Evolutionary conservation across 2,797 vertebrate species (phyloP).

Genomic region (Pangasius mekongensis): DNA sequence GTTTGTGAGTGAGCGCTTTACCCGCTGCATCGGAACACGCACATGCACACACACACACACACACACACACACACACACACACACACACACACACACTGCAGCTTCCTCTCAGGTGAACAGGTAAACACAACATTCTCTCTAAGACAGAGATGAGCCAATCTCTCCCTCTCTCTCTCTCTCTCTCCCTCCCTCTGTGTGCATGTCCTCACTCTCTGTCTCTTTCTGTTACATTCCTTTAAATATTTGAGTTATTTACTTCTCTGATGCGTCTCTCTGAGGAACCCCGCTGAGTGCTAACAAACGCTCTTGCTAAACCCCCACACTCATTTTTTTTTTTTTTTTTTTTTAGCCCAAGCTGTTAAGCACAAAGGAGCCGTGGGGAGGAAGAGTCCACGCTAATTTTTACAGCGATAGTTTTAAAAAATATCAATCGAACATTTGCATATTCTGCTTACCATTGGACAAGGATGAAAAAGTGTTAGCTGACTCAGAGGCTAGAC

Average conservation of each 20-base stretch:
- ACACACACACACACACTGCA: not conserved
- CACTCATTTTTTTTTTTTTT: not conserved
- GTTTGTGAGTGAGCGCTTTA: not conserved
- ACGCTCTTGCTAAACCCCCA: not conserved
- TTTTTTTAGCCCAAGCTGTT: not conserved
- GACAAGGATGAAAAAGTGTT: not conserved
- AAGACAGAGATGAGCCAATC: not conserved
- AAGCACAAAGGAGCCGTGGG: not conserved
- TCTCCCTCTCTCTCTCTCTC: not conserved
- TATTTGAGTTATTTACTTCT: slow-evolving; percentile 8
- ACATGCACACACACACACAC: not conserved
- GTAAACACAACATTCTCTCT: not conserved
- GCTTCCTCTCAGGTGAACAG: not conserved
- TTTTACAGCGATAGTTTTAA: not conserved
- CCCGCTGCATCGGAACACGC: not conserved
- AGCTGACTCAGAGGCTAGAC: not conserved
- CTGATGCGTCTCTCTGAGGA: not conserved
- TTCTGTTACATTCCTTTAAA: not conserved
- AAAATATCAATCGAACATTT: not conserved
- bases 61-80: not conserved
- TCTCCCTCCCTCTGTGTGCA: not conserved
- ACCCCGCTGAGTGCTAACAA: not conserved
- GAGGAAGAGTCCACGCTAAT: not conserved
- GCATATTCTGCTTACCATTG: not conserved
- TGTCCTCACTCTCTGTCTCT: not conserved